Base-by-base conservation (phyloP, 1,140 invertebrate species). In the Archivesica marissinica region DNA sequence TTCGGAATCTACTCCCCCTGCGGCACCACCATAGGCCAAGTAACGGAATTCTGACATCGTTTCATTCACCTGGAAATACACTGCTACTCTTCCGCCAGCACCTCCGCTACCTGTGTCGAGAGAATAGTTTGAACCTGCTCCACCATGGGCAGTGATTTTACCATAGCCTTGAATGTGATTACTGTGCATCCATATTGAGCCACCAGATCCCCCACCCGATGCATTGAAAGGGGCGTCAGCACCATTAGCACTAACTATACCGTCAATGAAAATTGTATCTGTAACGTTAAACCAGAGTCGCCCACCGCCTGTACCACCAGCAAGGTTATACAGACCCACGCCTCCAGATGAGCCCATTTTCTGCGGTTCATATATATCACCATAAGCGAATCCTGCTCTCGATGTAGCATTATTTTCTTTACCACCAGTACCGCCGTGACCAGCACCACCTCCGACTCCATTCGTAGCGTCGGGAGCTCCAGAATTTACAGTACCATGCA, bases 211-310 rank as follows among this genome's bases (percentile, higher is more conserved):
- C 30, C 91, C 91, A 39, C 88, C 91, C 41, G 86, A 84, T 30
- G 86, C 87, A 39, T 64, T 75, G 9, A 28, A 52, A 20, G 66
- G 50, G 1, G 86, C 88, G 78, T 87, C 78, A 17, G 78, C 88
- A n/a, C 91, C 91, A 87, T 87, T 85, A n/a, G 90, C 88, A 64
- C 86, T 89, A 20, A 92, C 88, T 75, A 90, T 85, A 23, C 91
- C 91, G 80, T 91, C 90, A 78, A 92, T 91, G 25, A 85, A 72
- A 54, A 92, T 91, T n/a, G 86, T 77, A 6, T 88, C 84, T 20
- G 91, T 91, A 13, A 92, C 90, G 76, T 92, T 92, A 87, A 92
- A 89, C 91, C 91, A 92, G 15, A 92, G 86, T 9, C 89, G 74
- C 11, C 91, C 91, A 15, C 91, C 91, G 13, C 91, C 91, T 25